These are phyloP conservation scores for Leptodactylus fuscus DNA, from an alignment of 2,113 vertebrate species.

Conservation along the genomic window DNA sequence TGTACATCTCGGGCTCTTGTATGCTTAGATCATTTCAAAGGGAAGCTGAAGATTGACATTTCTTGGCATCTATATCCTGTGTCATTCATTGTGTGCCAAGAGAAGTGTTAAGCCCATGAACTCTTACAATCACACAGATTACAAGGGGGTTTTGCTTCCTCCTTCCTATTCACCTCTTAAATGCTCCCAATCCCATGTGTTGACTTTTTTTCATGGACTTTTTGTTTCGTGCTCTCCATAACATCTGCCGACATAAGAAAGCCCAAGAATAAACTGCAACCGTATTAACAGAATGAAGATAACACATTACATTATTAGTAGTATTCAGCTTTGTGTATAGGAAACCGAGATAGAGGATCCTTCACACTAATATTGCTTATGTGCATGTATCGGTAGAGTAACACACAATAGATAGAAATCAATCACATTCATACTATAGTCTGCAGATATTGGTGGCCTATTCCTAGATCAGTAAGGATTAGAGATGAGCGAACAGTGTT, in stretches of 20 bases:
- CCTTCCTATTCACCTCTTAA: slow-evolving; percentile 35
- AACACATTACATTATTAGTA: background rate
- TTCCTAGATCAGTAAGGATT: no score
- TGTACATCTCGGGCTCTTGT: slow-evolving; percentile 21
- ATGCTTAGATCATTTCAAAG: slow-evolving; percentile 38
- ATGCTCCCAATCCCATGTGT: slow-evolving; percentile 18
- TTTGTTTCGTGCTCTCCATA: background rate
- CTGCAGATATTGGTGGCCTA: no score
- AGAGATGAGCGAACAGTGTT: no score
- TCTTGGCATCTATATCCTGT: slow-evolving; percentile 45
- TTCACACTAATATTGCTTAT: no score
- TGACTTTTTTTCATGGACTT: slow-evolving; percentile 5
- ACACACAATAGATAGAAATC: no score
- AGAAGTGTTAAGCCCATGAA: slow-evolving; percentile 45
- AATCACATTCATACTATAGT: no score
- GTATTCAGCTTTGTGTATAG: background rate
- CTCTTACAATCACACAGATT: slow-evolving; percentile 46
- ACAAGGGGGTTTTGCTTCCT: slow-evolving; percentile 25
- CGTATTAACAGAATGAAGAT: background rate
- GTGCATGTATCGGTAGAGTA: no score
- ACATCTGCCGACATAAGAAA: slow-evolving; percentile 10
- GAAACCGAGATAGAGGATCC: background rate
- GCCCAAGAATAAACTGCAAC: background rate
- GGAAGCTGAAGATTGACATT: slow-evolving; percentile 54
- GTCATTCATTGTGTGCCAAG: slow-evolving; percentile 43